Percentiles rank a stretch among this genome's conserved stretches.
Evolutionary conservation across 2,113 vertebrate genomes (phyloP).

Genomic region (Rhizomys pruinosus): DNA sequence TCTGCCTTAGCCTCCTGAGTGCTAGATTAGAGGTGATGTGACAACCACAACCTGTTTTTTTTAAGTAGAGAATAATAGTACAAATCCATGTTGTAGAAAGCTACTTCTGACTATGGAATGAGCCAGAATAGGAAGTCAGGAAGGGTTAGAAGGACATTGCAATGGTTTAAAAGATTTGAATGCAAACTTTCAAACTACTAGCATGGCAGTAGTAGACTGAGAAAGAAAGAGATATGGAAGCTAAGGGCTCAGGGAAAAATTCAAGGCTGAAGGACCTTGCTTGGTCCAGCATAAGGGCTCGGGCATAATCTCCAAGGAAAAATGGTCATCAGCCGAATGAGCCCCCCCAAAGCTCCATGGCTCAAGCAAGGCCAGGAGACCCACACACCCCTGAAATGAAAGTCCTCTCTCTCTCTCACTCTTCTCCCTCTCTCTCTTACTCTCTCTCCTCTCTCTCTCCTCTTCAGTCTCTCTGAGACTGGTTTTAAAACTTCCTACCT

Average conservation of each 20-base stretch:
- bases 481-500: background rate
- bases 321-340: background rate
- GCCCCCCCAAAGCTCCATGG: background rate
- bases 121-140: background rate
- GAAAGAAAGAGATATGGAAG: constrained; percentile 66
- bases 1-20: too few species aligned
- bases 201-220: background rate
- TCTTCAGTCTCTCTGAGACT: background rate
- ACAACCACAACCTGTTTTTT: background rate
- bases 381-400: background rate
- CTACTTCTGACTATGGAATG: background rate
- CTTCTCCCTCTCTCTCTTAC: background rate
- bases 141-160: background rate
- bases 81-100: background rate
- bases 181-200: background rate
- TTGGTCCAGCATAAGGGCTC: constrained; percentile 86
- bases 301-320: background rate
- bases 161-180: background rate
- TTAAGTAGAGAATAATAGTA: background rate
- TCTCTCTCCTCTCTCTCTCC: accelerated
- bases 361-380: background rate
- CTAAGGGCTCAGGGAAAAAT: constrained; percentile 51
- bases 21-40: too few species aligned
- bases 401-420: too few species aligned
- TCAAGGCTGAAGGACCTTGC: constrained; percentile 88